phyloP scores from a whole-genome alignment of 2,113 vertebrate species.

The Ictalurus furcatus region DNA sequence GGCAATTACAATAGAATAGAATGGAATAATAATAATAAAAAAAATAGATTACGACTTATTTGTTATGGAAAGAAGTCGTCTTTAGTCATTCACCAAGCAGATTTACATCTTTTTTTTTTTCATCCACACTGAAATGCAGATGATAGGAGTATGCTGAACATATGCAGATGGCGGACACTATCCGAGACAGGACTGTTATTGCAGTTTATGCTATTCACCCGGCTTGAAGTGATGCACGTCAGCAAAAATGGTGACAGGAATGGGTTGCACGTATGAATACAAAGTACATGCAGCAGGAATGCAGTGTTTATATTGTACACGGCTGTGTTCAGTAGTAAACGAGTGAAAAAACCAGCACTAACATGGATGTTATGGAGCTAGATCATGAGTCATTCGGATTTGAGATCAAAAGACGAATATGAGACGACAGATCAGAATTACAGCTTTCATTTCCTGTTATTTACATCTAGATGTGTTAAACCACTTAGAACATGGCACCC shows the following conservation, averaged over 20 bases:
- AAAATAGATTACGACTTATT: background rate
- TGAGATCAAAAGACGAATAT: no score
- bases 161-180: background rate
- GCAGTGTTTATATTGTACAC: background rate
- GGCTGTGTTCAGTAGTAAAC: background rate
- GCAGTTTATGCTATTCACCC: slow-evolving; percentile 5
- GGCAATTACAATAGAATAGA: background rate
- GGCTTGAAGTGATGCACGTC: background rate
- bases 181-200: background rate
- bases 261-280: background rate
- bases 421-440: no score
- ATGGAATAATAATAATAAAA: background rate
- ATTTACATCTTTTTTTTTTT: background rate
- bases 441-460: no score
- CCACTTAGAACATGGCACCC: no score
- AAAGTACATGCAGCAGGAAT: background rate
- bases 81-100: background rate
- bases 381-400: background rate
- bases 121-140: background rate
- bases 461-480: no score
- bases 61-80: background rate
- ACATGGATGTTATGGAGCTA: background rate
- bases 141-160: background rate
- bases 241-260: slow-evolving; percentile 18
- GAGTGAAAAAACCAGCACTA: background rate